Evolutionary conservation across 2,888 invertebrate genomes (phyloP).

Genomic region (Xestia ashworthii): DNA sequence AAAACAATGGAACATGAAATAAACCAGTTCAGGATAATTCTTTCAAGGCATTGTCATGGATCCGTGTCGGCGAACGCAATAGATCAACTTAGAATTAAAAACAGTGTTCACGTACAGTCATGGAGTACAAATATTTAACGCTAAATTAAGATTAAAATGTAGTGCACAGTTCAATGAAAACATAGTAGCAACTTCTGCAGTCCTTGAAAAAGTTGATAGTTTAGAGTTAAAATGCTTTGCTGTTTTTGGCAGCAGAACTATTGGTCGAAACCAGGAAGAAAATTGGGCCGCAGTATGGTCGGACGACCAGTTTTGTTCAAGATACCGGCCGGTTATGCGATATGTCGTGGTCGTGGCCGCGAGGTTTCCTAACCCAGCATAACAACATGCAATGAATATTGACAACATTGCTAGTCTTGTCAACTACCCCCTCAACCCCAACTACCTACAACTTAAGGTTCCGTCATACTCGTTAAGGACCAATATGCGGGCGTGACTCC

Average conservation of each 20-base stretch:
- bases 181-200: background rate
- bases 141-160: background rate
- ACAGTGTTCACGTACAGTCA: background rate
- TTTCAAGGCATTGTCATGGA: slow-evolving; percentile 34
- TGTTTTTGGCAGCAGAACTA: background rate
- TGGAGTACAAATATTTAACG: background rate
- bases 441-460: background rate
- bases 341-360: background rate
- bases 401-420: background rate
- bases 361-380: background rate
- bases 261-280: background rate
- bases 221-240: background rate
- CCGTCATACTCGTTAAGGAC: background rate
- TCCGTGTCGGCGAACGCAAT: slow-evolving; percentile 24
- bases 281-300: no score
- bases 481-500: background rate
- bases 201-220: background rate
- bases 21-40: slow-evolving; percentile 52
- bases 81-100: slow-evolving; percentile 13
- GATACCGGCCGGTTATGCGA: background rate
- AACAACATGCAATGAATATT: background rate
- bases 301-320: background rate
- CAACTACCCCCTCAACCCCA: background rate
- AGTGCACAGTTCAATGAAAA: background rate
- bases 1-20: slow-evolving; percentile 46